A percentile compares a stretch with the other conserved stretches of the same genome.
phyloP scores from a whole-genome alignment of 2,888 invertebrate species.

The Stegana nigrithorax region DNA sequence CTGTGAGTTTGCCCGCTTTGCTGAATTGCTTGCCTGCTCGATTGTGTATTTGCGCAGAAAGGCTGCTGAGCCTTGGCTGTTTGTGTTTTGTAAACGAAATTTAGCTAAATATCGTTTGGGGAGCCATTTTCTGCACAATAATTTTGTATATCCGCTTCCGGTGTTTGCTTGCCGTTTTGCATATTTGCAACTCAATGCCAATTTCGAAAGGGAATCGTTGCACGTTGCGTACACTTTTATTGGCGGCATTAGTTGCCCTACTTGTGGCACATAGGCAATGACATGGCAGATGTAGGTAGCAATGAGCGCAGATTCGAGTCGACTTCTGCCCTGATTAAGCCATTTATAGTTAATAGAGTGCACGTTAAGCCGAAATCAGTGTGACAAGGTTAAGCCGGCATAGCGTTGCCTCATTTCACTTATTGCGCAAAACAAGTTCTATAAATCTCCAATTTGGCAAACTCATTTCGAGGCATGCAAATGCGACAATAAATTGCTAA shows the following conservation, averaged over 20 bases:
- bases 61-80: too few relatives aligned
- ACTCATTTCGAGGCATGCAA: not conserved
- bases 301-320: too few relatives aligned
- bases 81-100: not conserved
- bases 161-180: not conserved
- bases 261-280: not conserved
- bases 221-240: not conserved
- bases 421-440: not conserved
- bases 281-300: not conserved
- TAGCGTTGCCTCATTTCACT: not conserved
- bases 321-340: too few relatives aligned
- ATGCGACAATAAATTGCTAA: not conserved
- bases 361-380: not conserved
- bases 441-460: not conserved
- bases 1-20: too few relatives aligned
- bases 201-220: not conserved
- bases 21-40: too few relatives aligned
- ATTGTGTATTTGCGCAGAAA: too few relatives aligned
- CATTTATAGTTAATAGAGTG: too few relatives aligned
- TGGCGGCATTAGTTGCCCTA: not conserved
- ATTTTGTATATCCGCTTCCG: constrained; percentile 59
- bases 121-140: constrained; percentile 47
- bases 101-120: constrained; percentile 46
- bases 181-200: not conserved
- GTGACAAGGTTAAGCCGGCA: too few relatives aligned